Evolutionary conservation across 2,888 invertebrate genomes (phyloP).

Genomic region (Scaeva pyrastri): DNA sequence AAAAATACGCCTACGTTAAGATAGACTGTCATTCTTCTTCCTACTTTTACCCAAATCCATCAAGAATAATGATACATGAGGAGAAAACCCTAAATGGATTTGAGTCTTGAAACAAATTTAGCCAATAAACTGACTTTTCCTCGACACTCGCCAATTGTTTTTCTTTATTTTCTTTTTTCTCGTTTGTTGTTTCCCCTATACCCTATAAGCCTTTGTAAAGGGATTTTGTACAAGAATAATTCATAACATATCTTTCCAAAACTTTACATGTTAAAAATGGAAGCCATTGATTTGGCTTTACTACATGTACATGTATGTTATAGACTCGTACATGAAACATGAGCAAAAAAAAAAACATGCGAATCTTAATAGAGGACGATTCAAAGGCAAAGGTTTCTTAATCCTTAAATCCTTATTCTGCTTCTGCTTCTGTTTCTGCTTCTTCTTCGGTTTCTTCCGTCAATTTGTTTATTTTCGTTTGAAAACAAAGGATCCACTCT

Average conservation of each 20-base stretch:
- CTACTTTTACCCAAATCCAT: slow-evolving; percentile 1
- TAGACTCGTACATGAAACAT: too few species aligned
- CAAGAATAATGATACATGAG: slow-evolving; percentile 15
- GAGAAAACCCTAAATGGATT: slow-evolving; percentile 3
- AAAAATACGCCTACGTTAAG: neutral
- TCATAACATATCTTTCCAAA: neutral
- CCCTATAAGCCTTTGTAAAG: neutral
- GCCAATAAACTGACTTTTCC: slow-evolving; percentile 25
- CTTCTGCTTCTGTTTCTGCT: too few species aligned
- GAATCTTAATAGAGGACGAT: slow-evolving; percentile 23
- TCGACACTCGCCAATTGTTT: neutral
- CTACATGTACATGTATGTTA: neutral
- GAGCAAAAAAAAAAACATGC: neutral
- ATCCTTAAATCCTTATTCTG: neutral
- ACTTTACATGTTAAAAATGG: slow-evolving; percentile 14
- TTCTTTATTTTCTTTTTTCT: neutral
- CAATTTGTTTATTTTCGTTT: slow-evolving; percentile 23
- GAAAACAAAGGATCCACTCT: neutral
- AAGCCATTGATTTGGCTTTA: neutral
- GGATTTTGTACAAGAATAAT: slow-evolving; percentile 7
- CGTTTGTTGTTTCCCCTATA: neutral
- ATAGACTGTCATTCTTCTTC: neutral
- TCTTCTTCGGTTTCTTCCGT: neutral
- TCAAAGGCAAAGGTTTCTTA: slow-evolving; percentile 25
- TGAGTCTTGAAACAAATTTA: slow-evolving; percentile 25